Conservation (phyloP, 2,113 vertebrate genomes). For the Cephalopterus ornatus region DNA sequence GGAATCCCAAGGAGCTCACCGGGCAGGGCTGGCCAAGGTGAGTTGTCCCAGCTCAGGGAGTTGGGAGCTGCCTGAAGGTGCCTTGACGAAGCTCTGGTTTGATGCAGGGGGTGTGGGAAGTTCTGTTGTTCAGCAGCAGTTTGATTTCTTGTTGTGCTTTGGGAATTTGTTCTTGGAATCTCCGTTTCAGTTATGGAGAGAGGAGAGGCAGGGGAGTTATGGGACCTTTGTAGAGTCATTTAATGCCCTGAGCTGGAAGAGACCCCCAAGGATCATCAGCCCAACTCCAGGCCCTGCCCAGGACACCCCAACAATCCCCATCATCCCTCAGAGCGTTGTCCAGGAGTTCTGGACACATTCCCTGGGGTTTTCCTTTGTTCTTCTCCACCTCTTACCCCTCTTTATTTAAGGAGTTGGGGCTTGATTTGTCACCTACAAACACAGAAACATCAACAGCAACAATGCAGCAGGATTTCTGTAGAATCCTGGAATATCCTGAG, state of each 20-base stretch:
- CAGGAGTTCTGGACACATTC: background rate
- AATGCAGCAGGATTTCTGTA: background rate
- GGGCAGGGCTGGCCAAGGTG: slow-evolving; percentile 94
- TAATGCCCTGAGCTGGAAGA: background rate
- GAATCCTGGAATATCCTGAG: background rate
- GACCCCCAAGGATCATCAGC: accelerated
- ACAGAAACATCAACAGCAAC: background rate
- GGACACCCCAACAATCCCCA: background rate
- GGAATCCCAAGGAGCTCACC: slow-evolving; percentile 93
- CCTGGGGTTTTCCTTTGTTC: background rate
- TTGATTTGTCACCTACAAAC: background rate
- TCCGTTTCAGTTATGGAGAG: accelerated
- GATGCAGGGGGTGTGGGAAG: background rate
- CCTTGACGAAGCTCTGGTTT: background rate
- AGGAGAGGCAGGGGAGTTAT: background rate
- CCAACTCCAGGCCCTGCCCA: background rate
- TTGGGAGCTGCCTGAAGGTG: background rate
- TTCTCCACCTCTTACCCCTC: background rate
- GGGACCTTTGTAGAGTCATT: background rate
- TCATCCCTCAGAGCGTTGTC: background rate
- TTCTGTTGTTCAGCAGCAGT: accelerated
- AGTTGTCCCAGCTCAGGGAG: background rate
- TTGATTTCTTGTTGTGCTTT: background rate
- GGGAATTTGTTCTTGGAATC: accelerated
- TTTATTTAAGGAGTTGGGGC: background rate